phyloP scores from a whole-genome alignment of 2,113 vertebrate genomes.

The Sphaerodactylus townsendi region DNA sequence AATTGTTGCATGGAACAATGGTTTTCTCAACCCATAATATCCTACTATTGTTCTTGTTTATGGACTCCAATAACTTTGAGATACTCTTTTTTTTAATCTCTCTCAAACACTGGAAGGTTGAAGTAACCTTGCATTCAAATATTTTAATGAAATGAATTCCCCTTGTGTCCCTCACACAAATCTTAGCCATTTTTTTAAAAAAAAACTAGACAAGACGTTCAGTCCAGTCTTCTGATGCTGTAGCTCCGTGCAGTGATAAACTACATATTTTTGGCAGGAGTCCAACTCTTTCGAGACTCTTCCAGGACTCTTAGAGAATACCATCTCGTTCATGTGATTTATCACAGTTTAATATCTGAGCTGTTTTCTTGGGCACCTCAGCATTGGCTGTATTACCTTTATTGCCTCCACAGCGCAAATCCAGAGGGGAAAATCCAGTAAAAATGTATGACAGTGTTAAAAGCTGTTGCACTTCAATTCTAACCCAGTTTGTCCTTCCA shows the following conservation, averaged over 20 bases:
- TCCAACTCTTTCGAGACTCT: conserved; percentile 25
- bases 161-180: conserved; percentile 21
- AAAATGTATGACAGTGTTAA: background rate
- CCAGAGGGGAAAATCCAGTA: background rate
- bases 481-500: background rate
- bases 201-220: conserved; percentile 9
- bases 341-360: conserved; percentile 16
- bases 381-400: background rate
- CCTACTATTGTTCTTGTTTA: background rate
- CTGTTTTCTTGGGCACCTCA: background rate
- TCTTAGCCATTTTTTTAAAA: conserved; percentile 14
- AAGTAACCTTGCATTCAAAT: conserved; percentile 35
- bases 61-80: conserved; percentile 14
- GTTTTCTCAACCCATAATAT: background rate
- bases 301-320: conserved; percentile 15
- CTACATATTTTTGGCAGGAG: conserved; percentile 20
- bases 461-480: background rate
- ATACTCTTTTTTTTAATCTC: background rate
- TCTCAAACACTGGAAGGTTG: conserved; percentile 4
- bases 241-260: conserved; percentile 21
- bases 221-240: background rate
- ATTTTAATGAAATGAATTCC: conserved; percentile 25
- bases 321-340: conserved; percentile 37
- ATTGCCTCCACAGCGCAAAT: background rate
- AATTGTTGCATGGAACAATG: background rate